Percentiles rank a stretch among this genome's conserved stretches.
Evolutionary conservation across 2,113 vertebrate species (phyloP).

Genomic region (Panurus biarmicus): DNA sequence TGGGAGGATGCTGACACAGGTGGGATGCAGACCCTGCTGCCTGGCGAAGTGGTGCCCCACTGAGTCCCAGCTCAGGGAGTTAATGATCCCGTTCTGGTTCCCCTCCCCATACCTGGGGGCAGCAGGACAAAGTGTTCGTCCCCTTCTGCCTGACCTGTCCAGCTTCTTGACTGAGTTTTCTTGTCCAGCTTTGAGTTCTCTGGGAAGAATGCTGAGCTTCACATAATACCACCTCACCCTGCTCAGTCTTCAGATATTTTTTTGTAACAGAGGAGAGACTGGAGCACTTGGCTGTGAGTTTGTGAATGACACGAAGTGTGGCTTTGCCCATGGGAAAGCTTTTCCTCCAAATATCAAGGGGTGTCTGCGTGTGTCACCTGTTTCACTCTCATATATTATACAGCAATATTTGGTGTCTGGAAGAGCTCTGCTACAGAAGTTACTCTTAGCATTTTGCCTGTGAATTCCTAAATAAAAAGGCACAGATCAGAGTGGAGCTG

Average conservation of each 20-base stretch:
- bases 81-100: background rate
- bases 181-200: background rate
- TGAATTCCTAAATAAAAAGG: conserved; percentile 16
- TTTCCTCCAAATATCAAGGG: background rate
- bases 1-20: background rate
- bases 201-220: background rate
- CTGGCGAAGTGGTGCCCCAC: fast-evolving
- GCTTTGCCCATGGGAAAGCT: background rate
- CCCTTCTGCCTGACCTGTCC: background rate
- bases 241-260: background rate
- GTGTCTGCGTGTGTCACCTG: background rate
- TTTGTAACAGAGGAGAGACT: background rate
- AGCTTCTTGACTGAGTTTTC: background rate
- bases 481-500: background rate
- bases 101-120: background rate
- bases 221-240: background rate
- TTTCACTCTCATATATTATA: background rate
- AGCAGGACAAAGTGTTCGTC: background rate
- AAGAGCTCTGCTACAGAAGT: background rate
- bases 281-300: background rate
- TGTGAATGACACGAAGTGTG: background rate
- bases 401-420: background rate
- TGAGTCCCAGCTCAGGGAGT: background rate
- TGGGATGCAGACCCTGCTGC: background rate
- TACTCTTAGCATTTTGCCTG: background rate